Conservation (phyloP, 2,113 vertebrate species). For the Egretta garzetta region DNA sequence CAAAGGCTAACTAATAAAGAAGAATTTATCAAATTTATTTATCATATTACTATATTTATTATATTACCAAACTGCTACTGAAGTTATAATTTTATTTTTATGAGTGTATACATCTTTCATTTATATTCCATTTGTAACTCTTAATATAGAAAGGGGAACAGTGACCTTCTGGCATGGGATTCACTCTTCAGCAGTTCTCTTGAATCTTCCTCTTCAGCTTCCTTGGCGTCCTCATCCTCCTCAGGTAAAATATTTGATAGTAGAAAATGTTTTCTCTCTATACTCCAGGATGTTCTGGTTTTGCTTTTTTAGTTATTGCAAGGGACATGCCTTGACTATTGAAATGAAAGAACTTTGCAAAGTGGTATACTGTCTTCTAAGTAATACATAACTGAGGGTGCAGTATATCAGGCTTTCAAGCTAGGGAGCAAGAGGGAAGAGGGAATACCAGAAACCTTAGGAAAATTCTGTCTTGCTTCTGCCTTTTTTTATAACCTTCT, state of each 20-base stretch:
- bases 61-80: neutral
- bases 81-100: neutral
- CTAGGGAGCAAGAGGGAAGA: neutral
- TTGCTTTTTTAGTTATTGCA: neutral
- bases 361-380: neutral
- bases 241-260: conserved; percentile 77
- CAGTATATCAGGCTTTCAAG: neutral
- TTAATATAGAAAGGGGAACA: conserved; percentile 81
- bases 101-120: neutral
- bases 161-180: conserved; percentile 92
- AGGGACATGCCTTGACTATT: neutral
- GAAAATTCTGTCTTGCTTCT: neutral
- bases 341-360: neutral
- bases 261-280: neutral
- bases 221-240: conserved; percentile 76
- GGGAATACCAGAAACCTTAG: neutral
- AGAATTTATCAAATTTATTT: neutral
- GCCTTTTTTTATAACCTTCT: neutral
- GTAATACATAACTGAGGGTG: neutral
- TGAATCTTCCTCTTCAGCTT: conserved; percentile 78
- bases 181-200: conserved; percentile 83
- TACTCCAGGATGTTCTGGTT: neutral
- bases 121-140: conserved; percentile 10
- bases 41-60: neutral
- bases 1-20: neutral